Conservation (phyloP, 2,888 invertebrate genomes). For the Mayetiola destructor region DNA sequence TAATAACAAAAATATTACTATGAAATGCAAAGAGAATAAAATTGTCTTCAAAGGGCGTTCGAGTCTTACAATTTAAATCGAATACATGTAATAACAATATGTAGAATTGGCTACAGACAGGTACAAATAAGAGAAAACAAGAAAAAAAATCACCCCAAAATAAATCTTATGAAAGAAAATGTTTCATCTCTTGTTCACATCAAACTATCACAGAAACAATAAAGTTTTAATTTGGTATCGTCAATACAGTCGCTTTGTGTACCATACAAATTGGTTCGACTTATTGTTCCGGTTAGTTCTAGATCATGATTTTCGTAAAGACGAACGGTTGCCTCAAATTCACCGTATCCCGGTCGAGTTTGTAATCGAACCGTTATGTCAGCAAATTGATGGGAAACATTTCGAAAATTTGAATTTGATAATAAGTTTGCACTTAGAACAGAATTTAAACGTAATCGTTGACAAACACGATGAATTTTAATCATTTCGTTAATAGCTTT, state of each 20-base stretch:
- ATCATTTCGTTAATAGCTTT: constrained; percentile 49
- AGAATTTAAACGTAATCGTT: constrained; percentile 43
- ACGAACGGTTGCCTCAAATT: constrained; percentile 65
- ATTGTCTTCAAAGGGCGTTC: no score
- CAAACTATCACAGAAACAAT: constrained; percentile 49
- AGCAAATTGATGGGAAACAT: constrained; percentile 27
- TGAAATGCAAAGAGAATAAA: no score
- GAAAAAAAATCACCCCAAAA: no score
- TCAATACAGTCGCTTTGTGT: constrained; percentile 63
- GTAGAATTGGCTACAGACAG: no score
- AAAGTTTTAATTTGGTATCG: constrained; percentile 58
- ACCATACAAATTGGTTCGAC: constrained; percentile 67
- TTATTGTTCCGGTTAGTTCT: constrained; percentile 47
- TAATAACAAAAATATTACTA: no score
- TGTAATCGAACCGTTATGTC: constrained; percentile 36
- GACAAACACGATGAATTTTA: constrained; percentile 47
- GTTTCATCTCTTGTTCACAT: neutral
- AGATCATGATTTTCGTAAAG: constrained; percentile 24
- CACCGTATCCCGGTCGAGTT: constrained; percentile 39
- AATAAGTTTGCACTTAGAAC: constrained; percentile 51
- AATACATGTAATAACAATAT: no score
- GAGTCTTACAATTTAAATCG: no score
- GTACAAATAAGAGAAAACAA: no score
- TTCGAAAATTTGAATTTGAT: constrained; percentile 29
- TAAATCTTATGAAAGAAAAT: no score